A percentile compares a stretch with the other conserved stretches of the same genome.
phyloP scores from a whole-genome alignment of 1,140 invertebrate species.

The Marisa cornuarietis region DNA sequence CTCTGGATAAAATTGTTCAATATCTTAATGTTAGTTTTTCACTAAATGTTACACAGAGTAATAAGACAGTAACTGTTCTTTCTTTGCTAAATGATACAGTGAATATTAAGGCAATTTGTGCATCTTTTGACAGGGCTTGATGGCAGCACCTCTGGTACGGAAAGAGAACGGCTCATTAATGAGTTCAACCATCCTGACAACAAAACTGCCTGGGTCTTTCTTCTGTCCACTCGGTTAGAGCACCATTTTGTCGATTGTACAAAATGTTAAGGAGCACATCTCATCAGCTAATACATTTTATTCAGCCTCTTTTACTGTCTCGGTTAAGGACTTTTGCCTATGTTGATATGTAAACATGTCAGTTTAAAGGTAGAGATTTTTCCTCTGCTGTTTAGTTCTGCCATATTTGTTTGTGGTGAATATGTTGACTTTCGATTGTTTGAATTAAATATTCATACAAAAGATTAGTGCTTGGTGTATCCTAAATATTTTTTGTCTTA shows the following conservation, averaged over 20 bases:
- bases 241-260: no score
- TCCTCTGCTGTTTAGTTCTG: background rate
- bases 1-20: no score
- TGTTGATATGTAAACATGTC: background rate
- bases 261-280: background rate
- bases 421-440: no score
- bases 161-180: slow-evolving; percentile 95
- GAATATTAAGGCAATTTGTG: slow-evolving; percentile 24
- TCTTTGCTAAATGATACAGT: background rate
- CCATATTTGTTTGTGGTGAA: background rate
- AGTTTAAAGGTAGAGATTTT: background rate
- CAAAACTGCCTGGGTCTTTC: slow-evolving; percentile 80
- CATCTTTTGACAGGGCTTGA: slow-evolving; percentile 74
- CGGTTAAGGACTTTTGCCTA: no score
- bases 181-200: slow-evolving; percentile 89
- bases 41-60: no score
- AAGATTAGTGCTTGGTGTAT: no score
- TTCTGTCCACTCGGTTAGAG: slow-evolving; percentile 84
- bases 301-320: no score
- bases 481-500: background rate
- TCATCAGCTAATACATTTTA: no score
- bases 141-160: slow-evolving; percentile 91
- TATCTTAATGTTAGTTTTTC: no score
- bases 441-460: no score
- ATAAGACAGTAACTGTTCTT: no score